Percentiles rank a stretch among this genome's conserved stretches.
phyloP scores from a whole-genome alignment of 2,797 vertebrate genomes.

The Pachyuromys duprasi region DNA sequence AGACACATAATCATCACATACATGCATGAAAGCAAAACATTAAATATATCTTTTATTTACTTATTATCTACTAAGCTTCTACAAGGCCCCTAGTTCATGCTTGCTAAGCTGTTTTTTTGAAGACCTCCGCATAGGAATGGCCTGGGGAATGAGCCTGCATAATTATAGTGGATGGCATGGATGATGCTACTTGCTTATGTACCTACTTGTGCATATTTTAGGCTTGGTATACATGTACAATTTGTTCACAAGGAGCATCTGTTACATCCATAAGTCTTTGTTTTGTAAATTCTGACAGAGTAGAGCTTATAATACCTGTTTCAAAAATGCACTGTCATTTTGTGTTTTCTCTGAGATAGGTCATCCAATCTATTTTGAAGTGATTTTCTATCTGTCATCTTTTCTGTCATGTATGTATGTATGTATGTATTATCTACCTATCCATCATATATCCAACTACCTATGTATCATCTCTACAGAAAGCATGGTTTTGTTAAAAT shows the following conservation, averaged over 20 bases:
- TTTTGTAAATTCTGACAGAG: background rate
- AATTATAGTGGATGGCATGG: background rate
- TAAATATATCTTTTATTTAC: slow-evolving; percentile 7
- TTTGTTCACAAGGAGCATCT: background rate
- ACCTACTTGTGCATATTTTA: background rate
- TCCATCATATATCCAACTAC: background rate
- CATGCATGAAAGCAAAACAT: background rate
- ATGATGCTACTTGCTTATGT: background rate
- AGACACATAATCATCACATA: slow-evolving; percentile 7
- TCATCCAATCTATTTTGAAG: background rate
- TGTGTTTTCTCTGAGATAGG: background rate
- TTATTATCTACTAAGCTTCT: background rate
- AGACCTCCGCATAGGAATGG: background rate
- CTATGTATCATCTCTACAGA: background rate
- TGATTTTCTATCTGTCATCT: background rate
- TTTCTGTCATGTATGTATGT: background rate
- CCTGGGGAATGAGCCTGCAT: background rate
- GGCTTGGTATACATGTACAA: background rate
- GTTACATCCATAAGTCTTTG: background rate
- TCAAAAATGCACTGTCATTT: background rate
- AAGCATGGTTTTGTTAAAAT: background rate
- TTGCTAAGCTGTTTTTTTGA: background rate
- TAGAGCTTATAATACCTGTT: background rate
- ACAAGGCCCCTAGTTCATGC: background rate
- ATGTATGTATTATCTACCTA: background rate